Evolutionary conservation across 2,797 vertebrate species (phyloP).

Genomic region (Acanthis flammea): DNA sequence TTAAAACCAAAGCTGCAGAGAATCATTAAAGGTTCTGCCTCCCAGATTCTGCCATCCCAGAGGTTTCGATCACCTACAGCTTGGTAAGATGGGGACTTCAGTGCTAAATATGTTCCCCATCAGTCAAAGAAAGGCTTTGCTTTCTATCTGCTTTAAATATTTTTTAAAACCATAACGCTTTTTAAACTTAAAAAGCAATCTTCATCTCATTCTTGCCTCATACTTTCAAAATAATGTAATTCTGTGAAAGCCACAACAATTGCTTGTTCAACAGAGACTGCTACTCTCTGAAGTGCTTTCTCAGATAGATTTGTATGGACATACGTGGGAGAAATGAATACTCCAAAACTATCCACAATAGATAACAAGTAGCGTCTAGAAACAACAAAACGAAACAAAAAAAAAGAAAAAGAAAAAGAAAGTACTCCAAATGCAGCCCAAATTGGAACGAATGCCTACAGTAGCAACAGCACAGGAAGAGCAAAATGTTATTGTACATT

Average conservation of each 20-base stretch:
- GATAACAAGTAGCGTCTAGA: constrained; percentile 20
- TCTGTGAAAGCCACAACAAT: constrained; percentile 54
- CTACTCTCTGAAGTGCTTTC: constrained; percentile 36
- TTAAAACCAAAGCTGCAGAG: background rate
- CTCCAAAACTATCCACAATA: constrained; percentile 60
- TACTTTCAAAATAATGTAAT: constrained; percentile 24
- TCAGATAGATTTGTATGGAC: constrained; percentile 36
- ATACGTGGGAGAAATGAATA: constrained; percentile 37
- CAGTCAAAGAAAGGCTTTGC: background rate
- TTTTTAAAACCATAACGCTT: background rate
- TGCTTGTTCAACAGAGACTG: constrained; percentile 18
- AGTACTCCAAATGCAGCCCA: constrained; percentile 15
- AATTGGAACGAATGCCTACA: constrained; percentile 49
- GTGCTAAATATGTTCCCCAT: background rate
- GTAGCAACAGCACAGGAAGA: constrained; percentile 62
- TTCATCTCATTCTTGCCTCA: constrained; percentile 28
- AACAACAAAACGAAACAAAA: background rate
- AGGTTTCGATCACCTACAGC: background rate
- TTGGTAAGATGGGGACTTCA: background rate
- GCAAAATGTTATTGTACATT: constrained; percentile 60
- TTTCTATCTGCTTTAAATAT: background rate
- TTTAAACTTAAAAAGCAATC: constrained; percentile 41
- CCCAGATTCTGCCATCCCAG: background rate
- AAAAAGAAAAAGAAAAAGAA: background rate
- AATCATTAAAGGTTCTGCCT: background rate